These are phyloP conservation scores for Columba janthina DNA, from an alignment of 2,113 vertebrate genomes.

Conservation along the genomic window DNA sequence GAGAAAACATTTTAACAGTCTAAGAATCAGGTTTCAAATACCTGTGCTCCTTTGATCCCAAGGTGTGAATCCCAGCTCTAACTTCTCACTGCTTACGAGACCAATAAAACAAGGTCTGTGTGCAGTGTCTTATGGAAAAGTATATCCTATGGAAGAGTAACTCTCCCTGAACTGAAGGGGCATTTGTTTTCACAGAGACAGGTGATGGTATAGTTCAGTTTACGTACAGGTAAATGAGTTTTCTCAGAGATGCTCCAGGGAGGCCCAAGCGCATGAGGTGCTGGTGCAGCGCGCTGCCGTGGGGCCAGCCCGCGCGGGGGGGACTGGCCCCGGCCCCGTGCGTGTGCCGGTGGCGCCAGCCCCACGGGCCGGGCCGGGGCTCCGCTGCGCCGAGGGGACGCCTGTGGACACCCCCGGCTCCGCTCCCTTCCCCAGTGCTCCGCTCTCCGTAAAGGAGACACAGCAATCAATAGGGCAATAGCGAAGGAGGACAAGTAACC, in stretches of 20 bases:
- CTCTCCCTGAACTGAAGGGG: not conserved
- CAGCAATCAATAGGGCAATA: slow-evolving; percentile 50
- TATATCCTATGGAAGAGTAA: not conserved
- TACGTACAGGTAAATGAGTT: too few species aligned
- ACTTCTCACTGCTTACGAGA: not conserved
- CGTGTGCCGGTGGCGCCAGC: too few species aligned
- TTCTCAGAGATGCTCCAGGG: too few species aligned
- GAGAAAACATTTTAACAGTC: not conserved
- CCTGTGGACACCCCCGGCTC: too few species aligned
- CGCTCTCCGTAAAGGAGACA: slow-evolving; percentile 46
- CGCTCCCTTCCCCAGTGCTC: not conserved
- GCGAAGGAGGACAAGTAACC: slow-evolving; percentile 31
- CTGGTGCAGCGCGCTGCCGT: too few species aligned
- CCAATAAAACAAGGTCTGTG: not conserved
- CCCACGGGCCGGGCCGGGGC: too few species aligned
- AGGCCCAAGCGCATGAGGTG: too few species aligned
- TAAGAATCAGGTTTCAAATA: slow-evolving; percentile 33
- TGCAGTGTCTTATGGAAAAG: not conserved
- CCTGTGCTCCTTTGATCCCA: slow-evolving; percentile 26
- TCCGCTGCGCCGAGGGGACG: too few species aligned
- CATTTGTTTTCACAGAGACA: not conserved
- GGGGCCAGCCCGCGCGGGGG: too few species aligned
- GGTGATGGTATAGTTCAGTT: not conserved
- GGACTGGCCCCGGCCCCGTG: too few species aligned
- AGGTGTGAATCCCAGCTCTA: slow-evolving; percentile 20